Percentiles rank a stretch among this genome's conserved stretches.
Evolutionary conservation across 2,113 vertebrate genomes (phyloP).

Genomic region (Mirza zaza): DNA sequence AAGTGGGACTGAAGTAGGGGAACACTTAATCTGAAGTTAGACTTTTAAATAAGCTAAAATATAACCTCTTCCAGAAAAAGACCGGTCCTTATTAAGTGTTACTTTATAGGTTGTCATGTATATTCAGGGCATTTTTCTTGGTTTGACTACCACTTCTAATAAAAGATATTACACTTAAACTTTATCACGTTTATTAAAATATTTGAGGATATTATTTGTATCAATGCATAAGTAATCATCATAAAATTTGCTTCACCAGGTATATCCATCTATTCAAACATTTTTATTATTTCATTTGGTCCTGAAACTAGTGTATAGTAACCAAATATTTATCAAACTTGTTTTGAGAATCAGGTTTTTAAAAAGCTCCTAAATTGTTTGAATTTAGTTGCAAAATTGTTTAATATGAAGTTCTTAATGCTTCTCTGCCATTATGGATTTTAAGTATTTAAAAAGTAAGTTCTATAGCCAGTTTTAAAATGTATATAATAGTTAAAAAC

Average conservation of each 20-base stretch:
- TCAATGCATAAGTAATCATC: not conserved
- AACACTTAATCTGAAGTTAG: constrained; percentile 9
- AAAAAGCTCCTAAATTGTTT: not conserved
- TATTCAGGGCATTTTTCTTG: constrained; percentile 45
- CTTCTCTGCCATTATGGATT: not conserved
- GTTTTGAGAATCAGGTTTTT: not conserved
- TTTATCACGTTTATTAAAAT: constrained; percentile 52
- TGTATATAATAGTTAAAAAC: constrained; percentile 31
- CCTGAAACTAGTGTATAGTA: constrained; percentile 34
- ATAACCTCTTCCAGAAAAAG: constrained; percentile 1
- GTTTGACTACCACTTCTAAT: constrained; percentile 21
- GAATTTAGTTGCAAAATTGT: constrained; percentile 45
- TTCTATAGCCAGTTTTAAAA: constrained; percentile 26
- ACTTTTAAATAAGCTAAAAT: constrained; percentile 30
- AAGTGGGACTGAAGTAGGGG: not conserved
- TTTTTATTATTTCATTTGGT: constrained; percentile 44
- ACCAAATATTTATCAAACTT: constrained; percentile 30
- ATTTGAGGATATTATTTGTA: constrained; percentile 41
- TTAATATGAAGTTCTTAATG: constrained; percentile 20
- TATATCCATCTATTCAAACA: not conserved
- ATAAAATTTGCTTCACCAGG: constrained; percentile 39
- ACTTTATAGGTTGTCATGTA: not conserved
- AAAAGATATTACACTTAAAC: constrained; percentile 47
- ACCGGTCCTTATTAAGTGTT: not conserved
- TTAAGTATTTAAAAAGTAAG: constrained; percentile 36